A percentile compares a stretch with the other conserved stretches of the same genome.
These are phyloP conservation scores for Galagoides demidoff DNA, from an alignment of 2,797 vertebrate genomes.

Conservation along the genomic window DNA sequence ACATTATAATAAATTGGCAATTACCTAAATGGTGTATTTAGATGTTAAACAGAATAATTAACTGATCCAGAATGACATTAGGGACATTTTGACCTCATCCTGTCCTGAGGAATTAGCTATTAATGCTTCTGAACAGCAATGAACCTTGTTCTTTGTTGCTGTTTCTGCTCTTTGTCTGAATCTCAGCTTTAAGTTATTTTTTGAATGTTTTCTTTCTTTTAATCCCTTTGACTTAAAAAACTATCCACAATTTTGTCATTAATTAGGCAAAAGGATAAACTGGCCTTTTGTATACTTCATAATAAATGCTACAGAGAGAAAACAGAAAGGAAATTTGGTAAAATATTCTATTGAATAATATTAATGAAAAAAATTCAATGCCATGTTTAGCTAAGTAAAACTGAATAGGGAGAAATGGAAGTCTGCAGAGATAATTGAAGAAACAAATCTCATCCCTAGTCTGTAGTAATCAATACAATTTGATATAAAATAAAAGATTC, in stretches of 20 bases:
- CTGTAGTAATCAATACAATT: not conserved
- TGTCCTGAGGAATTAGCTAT: not conserved
- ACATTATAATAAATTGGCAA: not conserved
- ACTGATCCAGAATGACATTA: not conserved
- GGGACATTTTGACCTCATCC: not conserved
- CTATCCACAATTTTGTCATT: not conserved
- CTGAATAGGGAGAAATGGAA: not conserved
- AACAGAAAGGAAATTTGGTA: not conserved
- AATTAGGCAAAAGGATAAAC: not conserved
- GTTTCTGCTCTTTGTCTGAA: not conserved
- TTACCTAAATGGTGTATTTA: not conserved
- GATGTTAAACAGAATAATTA: not conserved
- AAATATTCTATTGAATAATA: slow-evolving; percentile 12
- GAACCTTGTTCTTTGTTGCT: not conserved
- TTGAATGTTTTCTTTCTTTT: not conserved
- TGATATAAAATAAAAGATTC: not conserved
- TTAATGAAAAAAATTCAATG: not conserved
- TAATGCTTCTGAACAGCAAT: not conserved
- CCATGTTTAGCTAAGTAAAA: not conserved
- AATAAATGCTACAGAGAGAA: not conserved
- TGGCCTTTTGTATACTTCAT: not conserved
- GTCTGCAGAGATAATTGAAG: not conserved
- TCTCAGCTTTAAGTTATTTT: not conserved
- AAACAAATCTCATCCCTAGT: not conserved
- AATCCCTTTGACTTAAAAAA: not conserved